Conservation (phyloP, 2,797 vertebrate genomes). For the Arctocebus calabarensis region DNA sequence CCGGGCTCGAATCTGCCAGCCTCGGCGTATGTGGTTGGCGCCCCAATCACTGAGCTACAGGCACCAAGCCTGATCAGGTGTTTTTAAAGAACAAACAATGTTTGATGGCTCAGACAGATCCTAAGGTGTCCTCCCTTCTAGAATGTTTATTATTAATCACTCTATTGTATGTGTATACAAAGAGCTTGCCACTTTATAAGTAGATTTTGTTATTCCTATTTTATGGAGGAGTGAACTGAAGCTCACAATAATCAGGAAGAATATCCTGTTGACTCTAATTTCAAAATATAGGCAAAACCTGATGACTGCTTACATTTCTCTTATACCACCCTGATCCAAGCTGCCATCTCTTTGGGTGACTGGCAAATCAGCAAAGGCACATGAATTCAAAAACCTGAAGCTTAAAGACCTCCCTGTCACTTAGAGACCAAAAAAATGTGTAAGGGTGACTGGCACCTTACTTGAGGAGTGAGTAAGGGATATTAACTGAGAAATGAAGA, state of each 20-base stretch:
- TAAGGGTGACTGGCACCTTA: too few species aligned
- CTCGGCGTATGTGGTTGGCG: too few species aligned
- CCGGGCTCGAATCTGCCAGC: too few species aligned
- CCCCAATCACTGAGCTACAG: too few species aligned
- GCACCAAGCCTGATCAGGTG: background rate
- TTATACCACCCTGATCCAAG: background rate
- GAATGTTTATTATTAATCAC: background rate
- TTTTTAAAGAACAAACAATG: background rate
- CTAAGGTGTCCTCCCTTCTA: background rate
- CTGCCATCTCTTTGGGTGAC: background rate
- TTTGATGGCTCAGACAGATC: constrained; percentile 2
- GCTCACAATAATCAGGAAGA: background rate
- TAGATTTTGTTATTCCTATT: background rate
- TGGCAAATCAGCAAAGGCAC: too few species aligned
- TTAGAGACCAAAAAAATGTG: too few species aligned
- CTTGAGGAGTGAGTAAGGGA: too few species aligned
- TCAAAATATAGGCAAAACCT: constrained; percentile 28
- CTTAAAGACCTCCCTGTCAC: too few species aligned
- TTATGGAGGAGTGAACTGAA: constrained; percentile 10
- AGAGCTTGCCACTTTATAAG: background rate
- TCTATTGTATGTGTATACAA: background rate
- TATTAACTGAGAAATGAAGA: too few species aligned
- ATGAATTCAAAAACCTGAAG: too few species aligned
- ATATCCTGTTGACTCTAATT: background rate
- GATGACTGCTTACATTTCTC: background rate